Conservation (phyloP, 2,888 invertebrate species). For the Diloba caeruleocephala region DNA sequence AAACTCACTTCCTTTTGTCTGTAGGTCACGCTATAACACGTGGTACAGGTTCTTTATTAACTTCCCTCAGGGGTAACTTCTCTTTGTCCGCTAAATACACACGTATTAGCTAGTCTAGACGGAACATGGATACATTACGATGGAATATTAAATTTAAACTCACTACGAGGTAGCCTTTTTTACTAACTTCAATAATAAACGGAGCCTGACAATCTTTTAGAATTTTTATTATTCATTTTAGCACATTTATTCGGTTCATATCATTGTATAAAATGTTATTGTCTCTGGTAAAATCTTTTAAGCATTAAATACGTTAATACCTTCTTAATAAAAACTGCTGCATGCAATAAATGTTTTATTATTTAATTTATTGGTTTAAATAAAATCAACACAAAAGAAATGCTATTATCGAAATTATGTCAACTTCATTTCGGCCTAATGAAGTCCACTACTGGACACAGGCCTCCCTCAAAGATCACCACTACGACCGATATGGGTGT, state of each 20-base stretch:
- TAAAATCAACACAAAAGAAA: no score
- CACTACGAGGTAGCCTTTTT: constrained; percentile 29
- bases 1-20: constrained; percentile 45
- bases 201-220: constrained; percentile 23
- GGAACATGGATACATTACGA: constrained; percentile 39
- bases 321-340: no score
- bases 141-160: constrained; percentile 45
- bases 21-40: constrained; percentile 43
- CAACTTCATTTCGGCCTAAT: no score
- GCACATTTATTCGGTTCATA: not conserved
- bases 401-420: no score
- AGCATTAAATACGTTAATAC: no score
- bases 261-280: no score
- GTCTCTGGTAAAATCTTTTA: no score
- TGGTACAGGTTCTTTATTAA: constrained; percentile 47
- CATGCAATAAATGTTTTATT: no score
- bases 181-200: constrained; percentile 38
- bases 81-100: constrained; percentile 41
- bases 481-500: no score
- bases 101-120: constrained; percentile 49
- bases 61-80: constrained; percentile 27
- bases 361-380: no score
- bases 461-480: no score
- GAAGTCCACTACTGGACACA: no score
- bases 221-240: constrained; percentile 1